These are phyloP conservation scores for Psittacula cyanocephala DNA, from an alignment of 2,113 vertebrate genomes.

Conservation along the genomic window DNA sequence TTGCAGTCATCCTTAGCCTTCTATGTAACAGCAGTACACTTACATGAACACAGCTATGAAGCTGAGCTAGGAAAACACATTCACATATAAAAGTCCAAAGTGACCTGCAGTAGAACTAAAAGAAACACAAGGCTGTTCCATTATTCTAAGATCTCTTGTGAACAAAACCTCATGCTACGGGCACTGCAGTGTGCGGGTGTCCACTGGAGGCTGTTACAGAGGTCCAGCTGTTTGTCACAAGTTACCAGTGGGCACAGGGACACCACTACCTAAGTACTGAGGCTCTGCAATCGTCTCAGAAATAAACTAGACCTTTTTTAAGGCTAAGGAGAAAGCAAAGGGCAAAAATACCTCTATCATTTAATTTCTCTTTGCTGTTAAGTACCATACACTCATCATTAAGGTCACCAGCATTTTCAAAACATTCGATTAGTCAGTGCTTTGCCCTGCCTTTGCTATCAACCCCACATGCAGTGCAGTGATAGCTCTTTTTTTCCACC, in stretches of 20 bases:
- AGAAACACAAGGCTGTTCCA: not conserved
- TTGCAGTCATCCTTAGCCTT: not conserved
- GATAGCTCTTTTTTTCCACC: not conserved
- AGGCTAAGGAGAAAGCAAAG: not conserved
- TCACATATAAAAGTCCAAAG: not conserved
- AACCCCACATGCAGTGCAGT: not conserved
- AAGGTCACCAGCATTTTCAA: not conserved
- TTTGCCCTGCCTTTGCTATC: not conserved
- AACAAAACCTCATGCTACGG: not conserved
- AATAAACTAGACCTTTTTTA: not conserved
- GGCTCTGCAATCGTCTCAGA: accelerated
- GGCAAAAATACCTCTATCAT: not conserved
- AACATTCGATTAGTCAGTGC: not conserved
- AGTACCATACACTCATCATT: not conserved
- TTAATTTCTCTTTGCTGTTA: not conserved
- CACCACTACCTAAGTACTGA: not conserved
- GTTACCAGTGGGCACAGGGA: not conserved
- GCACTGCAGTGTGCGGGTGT: not conserved
- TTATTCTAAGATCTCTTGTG: not conserved
- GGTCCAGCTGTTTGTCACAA: not conserved
- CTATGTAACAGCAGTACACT: not conserved
- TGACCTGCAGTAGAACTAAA: not conserved
- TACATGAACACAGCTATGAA: not conserved
- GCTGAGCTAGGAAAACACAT: not conserved
- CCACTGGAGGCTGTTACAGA: not conserved